Evolutionary conservation across 2,888 invertebrate genomes (phyloP).

Genomic region (Caenorhabditis afra): DNA sequence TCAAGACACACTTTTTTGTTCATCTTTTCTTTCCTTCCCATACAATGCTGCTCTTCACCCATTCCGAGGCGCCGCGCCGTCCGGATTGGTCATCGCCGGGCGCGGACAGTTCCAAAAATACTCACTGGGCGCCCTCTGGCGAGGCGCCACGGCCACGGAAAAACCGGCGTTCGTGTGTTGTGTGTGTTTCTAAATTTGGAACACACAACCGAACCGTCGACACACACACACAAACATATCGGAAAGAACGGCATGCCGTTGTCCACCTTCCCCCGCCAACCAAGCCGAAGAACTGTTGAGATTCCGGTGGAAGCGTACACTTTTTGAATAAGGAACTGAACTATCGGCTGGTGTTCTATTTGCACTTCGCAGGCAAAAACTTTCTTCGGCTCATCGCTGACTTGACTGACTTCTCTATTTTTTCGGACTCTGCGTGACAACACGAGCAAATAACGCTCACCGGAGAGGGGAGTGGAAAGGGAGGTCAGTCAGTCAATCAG

Average conservation of each 20-base stretch:
- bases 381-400: background rate
- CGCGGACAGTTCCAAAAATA: slow-evolving; percentile 47
- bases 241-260: slow-evolving; percentile 26
- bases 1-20: slow-evolving; percentile 29
- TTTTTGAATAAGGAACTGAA: slow-evolving; percentile 32
- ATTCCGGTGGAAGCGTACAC: too few species aligned
- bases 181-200: slow-evolving; percentile 47
- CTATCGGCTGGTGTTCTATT: slow-evolving; percentile 31
- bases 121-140: too few species aligned
- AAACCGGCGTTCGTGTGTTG: slow-evolving; percentile 35
- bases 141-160: slow-evolving; percentile 32
- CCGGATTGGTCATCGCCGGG: slow-evolving; percentile 41
- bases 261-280: slow-evolving; percentile 3
- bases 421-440: slow-evolving; percentile 28
- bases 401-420: background rate
- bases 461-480: too few species aligned
- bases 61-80: slow-evolving; percentile 20
- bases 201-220: slow-evolving; percentile 11
- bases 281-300: background rate
- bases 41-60: slow-evolving; percentile 49
- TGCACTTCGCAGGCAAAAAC: slow-evolving; percentile 20
- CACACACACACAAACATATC: too few species aligned
- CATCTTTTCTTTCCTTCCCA: background rate
- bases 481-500: slow-evolving; percentile 17
- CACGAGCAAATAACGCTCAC: slow-evolving; percentile 43